Evolutionary conservation across 2,113 vertebrate genomes (phyloP).

Genomic region (Anser brachyrhynchus): DNA sequence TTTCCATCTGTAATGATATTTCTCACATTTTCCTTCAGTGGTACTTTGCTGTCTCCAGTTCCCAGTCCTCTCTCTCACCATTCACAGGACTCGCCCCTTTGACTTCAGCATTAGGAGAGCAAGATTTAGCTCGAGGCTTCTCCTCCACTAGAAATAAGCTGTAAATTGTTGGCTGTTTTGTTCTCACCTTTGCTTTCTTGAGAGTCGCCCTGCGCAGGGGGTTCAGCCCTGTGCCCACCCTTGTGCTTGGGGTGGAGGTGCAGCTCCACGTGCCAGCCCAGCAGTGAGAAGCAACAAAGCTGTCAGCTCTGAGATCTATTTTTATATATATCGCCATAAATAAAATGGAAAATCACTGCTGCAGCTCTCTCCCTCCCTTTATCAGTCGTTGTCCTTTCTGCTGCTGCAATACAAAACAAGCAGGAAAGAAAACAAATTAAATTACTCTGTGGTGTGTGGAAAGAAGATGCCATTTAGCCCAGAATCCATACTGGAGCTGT

Average conservation of each 20-base stretch:
- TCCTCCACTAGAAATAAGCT: background rate
- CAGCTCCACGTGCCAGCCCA: slow-evolving; percentile 28
- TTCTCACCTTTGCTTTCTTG: background rate
- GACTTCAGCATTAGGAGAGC: background rate
- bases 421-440: slow-evolving; percentile 60
- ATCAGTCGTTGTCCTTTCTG: slow-evolving; percentile 25
- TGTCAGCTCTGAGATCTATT: slow-evolving; percentile 66
- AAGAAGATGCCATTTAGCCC: slow-evolving; percentile 28
- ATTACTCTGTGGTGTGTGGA: slow-evolving; percentile 49
- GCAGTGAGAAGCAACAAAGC: slow-evolving; percentile 66
- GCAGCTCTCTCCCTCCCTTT: slow-evolving; percentile 22
- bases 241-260: background rate
- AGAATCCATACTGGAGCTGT: slow-evolving; percentile 30
- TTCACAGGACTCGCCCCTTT: background rate
- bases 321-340: slow-evolving; percentile 69
- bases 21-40: background rate
- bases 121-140: background rate
- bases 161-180: background rate
- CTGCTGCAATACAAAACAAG: slow-evolving; percentile 43
- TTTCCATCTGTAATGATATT: background rate
- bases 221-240: background rate
- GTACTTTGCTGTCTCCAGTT: background rate
- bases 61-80: background rate
- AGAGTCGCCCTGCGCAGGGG: background rate
- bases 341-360: slow-evolving; percentile 61